A percentile compares a stretch with the other conserved stretches of the same genome.
These are phyloP conservation scores for Mus spicilegus DNA, from an alignment of 2,113 vertebrate species.

Conservation along the genomic window DNA sequence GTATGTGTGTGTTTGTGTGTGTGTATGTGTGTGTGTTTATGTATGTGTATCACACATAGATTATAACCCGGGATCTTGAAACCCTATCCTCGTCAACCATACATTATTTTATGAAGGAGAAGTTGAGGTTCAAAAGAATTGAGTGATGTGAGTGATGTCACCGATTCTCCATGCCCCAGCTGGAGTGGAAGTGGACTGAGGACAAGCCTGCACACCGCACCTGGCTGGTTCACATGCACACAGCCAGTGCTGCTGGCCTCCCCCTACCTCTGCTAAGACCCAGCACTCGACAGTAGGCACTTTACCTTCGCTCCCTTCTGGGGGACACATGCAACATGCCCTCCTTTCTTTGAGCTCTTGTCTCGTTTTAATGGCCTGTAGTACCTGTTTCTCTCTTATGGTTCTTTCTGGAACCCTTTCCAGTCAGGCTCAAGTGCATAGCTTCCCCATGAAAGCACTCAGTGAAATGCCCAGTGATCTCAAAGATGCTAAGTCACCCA, in stretches of 20 bases:
- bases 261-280: neutral
- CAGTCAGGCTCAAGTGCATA: rapidly evolving
- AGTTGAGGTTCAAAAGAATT: neutral
- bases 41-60: neutral
- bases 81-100: neutral
- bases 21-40: too few species aligned
- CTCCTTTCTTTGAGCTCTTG: neutral
- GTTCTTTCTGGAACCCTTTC: neutral
- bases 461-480: neutral
- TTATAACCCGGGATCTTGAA: neutral
- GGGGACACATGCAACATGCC: rapidly evolving
- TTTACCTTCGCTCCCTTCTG: neutral
- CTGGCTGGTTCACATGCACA: neutral
- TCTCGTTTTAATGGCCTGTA: neutral
- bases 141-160: neutral
- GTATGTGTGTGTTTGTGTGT: too few species aligned
- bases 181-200: neutral
- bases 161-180: neutral
- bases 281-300: too few species aligned
- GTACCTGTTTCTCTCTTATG: neutral
- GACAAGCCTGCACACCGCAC: rapidly evolving
- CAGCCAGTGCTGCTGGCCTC: rapidly evolving
- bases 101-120: neutral
- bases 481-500: neutral
- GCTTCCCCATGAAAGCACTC: neutral